A percentile compares a stretch with the other conserved stretches of the same genome.
phyloP scores from a whole-genome alignment of 2,888 invertebrate species.

The Congeria kusceri region DNA sequence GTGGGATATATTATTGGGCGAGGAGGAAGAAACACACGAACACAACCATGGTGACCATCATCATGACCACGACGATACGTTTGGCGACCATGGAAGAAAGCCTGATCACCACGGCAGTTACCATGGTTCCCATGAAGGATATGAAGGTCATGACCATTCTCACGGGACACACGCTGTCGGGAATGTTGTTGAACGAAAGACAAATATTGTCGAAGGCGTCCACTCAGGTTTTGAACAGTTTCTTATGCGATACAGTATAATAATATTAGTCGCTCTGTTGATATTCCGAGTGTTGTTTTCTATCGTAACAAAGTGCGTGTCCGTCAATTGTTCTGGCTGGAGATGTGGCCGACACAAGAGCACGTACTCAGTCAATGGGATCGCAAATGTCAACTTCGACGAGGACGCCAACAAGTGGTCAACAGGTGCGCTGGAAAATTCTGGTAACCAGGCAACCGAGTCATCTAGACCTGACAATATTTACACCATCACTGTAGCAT shows the following conservation, averaged over 20 bases:
- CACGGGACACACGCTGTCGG: slow-evolving; percentile 15
- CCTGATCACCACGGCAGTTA: not conserved
- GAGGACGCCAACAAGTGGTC: slow-evolving; percentile 27
- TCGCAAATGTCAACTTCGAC: slow-evolving; percentile 32
- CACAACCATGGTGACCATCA: not conserved
- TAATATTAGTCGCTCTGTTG: not conserved
- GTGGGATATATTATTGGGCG: not conserved
- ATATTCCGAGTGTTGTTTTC: slow-evolving; percentile 1
- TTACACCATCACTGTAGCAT: slow-evolving; percentile 50
- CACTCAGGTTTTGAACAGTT: not conserved
- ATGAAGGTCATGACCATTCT: slow-evolving; percentile 11
- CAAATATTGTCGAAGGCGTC: not conserved
- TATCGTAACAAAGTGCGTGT: slow-evolving; percentile 22
- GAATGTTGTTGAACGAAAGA: not conserved
- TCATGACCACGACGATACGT: slow-evolving; percentile 10
- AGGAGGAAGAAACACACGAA: not conserved
- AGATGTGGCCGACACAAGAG: slow-evolving; percentile 14
- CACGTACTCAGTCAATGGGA: slow-evolving; percentile 47
- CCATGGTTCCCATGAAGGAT: not conserved
- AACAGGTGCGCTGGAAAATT: no score
- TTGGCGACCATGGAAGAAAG: not conserved
- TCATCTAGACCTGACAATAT: slow-evolving; percentile 39
- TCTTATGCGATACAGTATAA: not conserved
- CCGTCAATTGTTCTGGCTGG: not conserved
- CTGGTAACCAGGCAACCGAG: not conserved